Conservation (phyloP, 2,797 vertebrate genomes). For the Coracias cyanogaster region DNA sequence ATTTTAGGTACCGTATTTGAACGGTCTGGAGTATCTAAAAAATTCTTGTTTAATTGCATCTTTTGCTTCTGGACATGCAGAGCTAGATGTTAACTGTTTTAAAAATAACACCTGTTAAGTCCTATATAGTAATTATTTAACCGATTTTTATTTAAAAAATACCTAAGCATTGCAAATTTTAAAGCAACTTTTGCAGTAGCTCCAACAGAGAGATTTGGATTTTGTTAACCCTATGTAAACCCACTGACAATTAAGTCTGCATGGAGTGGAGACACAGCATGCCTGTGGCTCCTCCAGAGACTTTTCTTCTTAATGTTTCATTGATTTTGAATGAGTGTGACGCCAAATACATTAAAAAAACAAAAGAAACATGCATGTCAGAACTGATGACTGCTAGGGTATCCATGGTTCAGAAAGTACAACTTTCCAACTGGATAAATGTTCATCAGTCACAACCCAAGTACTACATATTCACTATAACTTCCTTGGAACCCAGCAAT, state of each 20-base stretch:
- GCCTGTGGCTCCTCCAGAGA: constrained; percentile 50
- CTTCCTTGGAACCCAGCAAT: not conserved
- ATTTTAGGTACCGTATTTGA: not conserved
- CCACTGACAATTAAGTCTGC: not conserved
- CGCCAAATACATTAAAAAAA: constrained; percentile 49
- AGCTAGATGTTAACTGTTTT: not conserved
- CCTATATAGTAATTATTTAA: not conserved
- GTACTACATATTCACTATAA: not conserved
- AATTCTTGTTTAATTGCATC: not conserved
- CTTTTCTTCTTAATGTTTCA: constrained; percentile 31
- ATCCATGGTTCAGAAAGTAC: not conserved
- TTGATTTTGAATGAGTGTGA: constrained; percentile 19
- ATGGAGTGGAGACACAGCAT: not conserved
- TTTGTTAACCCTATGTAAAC: not conserved
- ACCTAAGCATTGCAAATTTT: not conserved
- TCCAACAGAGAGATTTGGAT: not conserved
- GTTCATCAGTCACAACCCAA: not conserved
- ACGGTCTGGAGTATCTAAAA: not conserved
- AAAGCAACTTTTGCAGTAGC: not conserved
- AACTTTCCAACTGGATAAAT: constrained; percentile 24
- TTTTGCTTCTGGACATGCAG: not conserved
- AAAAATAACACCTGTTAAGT: not conserved
- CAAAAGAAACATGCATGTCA: constrained; percentile 52
- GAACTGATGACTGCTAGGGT: constrained; percentile 27
- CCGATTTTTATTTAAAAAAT: not conserved